Evolutionary conservation across 1,140 invertebrate genomes (phyloP).

Genomic region (Papilio glaucus): DNA sequence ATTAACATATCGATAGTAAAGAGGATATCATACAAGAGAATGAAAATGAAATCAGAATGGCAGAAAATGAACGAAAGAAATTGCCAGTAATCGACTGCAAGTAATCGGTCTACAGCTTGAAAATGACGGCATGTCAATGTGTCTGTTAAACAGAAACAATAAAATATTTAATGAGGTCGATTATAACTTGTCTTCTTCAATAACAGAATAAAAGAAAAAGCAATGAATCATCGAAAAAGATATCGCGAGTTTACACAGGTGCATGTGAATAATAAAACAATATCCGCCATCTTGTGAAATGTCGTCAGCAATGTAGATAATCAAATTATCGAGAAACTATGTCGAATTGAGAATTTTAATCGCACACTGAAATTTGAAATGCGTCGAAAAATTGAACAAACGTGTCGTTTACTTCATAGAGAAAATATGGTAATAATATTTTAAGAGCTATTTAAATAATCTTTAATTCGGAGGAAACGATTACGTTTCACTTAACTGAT

Average conservation of each 20-base stretch:
- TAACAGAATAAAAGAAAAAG: neutral
- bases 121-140: neutral
- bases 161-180: neutral
- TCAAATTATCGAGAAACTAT: neutral
- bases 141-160: constrained; percentile 2
- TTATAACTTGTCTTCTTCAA: neutral
- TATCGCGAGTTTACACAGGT: neutral
- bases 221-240: neutral
- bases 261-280: neutral
- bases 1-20: no score
- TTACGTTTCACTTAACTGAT: no score
- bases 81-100: no score
- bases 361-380: neutral
- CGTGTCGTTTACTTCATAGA: neutral
- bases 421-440: neutral
- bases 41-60: no score
- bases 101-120: no score
- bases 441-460: neutral
- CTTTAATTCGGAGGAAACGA: no score
- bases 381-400: no score
- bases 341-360: constrained; percentile 16
- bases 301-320: neutral
- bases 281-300: constrained; percentile 16
- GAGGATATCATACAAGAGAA: no score
- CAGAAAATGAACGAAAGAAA: no score